These are phyloP conservation scores for Leptosomus discolor DNA, from an alignment of 2,113 vertebrate genomes.

Conservation along the genomic window DNA sequence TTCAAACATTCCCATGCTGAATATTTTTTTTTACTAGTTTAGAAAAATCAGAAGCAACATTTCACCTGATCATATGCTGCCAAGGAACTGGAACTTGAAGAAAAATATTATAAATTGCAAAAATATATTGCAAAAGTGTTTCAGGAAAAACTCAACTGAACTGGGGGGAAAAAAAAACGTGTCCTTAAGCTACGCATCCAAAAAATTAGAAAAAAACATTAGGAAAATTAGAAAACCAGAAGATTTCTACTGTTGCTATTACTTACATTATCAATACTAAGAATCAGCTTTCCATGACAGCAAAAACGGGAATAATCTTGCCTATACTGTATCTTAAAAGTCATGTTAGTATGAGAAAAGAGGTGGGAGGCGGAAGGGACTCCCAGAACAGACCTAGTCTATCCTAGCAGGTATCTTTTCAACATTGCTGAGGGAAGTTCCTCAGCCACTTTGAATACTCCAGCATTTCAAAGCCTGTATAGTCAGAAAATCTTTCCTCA, in stretches of 20 bases:
- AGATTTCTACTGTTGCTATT: not conserved
- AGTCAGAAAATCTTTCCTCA: not conserved
- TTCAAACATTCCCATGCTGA: not conserved
- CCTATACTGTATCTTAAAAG: not conserved
- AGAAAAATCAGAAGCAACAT: not conserved
- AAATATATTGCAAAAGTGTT: no score
- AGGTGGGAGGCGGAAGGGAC: not conserved
- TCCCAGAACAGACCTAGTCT: not conserved
- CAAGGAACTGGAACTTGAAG: not conserved
- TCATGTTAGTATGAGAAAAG: not conserved
- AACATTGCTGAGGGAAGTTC: not conserved
- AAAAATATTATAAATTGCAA: not conserved
- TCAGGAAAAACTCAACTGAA: not conserved
- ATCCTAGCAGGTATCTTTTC: not conserved
- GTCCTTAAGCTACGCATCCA: not conserved
- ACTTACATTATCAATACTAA: not conserved
- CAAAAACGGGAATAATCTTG: not conserved
- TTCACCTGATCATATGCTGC: not conserved
- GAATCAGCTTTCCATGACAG: not conserved
- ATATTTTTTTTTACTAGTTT: not conserved
- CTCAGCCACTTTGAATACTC: not conserved
- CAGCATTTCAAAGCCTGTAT: not conserved
- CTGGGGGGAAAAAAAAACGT: fast-evolving
- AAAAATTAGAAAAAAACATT: not conserved
- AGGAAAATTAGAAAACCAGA: not conserved